Percentiles rank a stretch among this genome's conserved stretches.
phyloP scores from a whole-genome alignment of 2,888 invertebrate species.

The Taphrorychus bicolor region DNA sequence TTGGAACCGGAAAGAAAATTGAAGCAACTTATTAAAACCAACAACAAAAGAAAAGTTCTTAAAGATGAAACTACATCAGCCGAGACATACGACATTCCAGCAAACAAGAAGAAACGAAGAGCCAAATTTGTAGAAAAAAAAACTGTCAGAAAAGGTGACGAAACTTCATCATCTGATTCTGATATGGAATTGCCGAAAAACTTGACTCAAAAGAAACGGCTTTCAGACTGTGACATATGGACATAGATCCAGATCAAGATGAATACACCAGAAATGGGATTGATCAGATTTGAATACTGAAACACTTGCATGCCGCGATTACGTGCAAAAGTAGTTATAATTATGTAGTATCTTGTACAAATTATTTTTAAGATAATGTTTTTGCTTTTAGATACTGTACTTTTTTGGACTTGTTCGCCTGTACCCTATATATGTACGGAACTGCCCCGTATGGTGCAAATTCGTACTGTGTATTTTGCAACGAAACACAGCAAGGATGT shows the following conservation, averaged over 20 bases:
- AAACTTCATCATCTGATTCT: background rate
- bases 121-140: slow-evolving; percentile 1
- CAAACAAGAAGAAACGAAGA: background rate
- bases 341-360: background rate
- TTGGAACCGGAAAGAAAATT: background rate
- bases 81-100: background rate
- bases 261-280: background rate
- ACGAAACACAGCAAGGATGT: background rate
- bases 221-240: background rate
- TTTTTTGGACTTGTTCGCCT: background rate
- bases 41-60: background rate
- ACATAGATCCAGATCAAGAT: background rate
- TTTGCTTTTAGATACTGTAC: background rate
- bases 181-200: background rate
- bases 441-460: background rate
- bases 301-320: background rate
- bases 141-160: background rate
- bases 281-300: background rate
- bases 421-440: background rate
- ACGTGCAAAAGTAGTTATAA: background rate
- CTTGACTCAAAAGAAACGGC: background rate
- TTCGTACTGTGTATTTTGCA: background rate
- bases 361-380: background rate
- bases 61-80: background rate
- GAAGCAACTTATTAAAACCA: background rate